phyloP scores from a whole-genome alignment of 2,888 invertebrate genomes.

The Druceiella hillmani region DNA sequence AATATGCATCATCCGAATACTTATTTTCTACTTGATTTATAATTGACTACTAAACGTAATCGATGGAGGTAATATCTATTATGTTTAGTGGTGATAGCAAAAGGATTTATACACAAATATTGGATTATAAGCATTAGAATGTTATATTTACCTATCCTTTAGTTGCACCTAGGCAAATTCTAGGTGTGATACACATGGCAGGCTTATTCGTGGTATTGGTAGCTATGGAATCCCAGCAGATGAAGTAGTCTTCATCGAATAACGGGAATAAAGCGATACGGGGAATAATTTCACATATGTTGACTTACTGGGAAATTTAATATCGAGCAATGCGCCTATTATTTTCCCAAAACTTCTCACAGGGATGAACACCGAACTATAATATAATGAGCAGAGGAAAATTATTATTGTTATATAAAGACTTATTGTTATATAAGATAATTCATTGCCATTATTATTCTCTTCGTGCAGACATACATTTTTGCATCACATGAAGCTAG shows the following conservation, averaged over 20 bases:
- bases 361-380: slow-evolving; percentile 49
- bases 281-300: slow-evolving; percentile 47
- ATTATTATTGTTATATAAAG: too few relatives aligned
- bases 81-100: too few relatives aligned
- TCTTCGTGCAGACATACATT: too few relatives aligned
- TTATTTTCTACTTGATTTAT: too few relatives aligned
- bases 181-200: slow-evolving; percentile 58
- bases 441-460: too few relatives aligned
- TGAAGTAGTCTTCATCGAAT: slow-evolving; percentile 57
- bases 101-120: background rate
- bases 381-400: slow-evolving; percentile 28
- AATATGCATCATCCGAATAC: too few relatives aligned
- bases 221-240: slow-evolving; percentile 57
- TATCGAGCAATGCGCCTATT: slow-evolving; percentile 41
- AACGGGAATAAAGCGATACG: slow-evolving; percentile 46
- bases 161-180: slow-evolving; percentile 52
- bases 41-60: too few relatives aligned
- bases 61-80: too few relatives aligned
- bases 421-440: too few relatives aligned
- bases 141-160: slow-evolving; percentile 47
- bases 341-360: slow-evolving; percentile 37
- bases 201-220: slow-evolving; percentile 40
- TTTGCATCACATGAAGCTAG: too few relatives aligned
- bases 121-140: background rate
- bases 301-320: slow-evolving; percentile 46